Conservation (phyloP, 2,113 vertebrate species). For the Zingel zingel region DNA sequence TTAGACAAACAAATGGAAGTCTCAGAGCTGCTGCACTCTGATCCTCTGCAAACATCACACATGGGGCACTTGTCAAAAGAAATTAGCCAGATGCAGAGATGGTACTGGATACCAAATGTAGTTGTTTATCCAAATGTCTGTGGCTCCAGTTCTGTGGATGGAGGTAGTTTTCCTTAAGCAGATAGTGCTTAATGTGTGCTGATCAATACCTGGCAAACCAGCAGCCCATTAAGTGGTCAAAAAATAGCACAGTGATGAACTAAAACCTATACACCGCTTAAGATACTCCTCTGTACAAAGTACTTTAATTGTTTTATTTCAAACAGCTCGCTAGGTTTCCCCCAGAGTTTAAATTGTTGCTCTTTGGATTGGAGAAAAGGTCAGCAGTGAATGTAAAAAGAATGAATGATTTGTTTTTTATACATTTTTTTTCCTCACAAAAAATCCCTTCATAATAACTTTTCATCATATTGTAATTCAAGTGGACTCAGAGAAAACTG, state of each 20-base stretch:
- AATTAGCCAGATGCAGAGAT: slow-evolving; percentile 22
- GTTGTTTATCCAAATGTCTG: slow-evolving; percentile 64
- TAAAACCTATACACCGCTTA: slow-evolving; percentile 11
- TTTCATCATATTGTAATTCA: too few species aligned
- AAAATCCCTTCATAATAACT: too few species aligned
- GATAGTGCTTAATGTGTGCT: slow-evolving; percentile 56
- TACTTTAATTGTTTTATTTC: background rate
- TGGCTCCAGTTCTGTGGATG: slow-evolving; percentile 26
- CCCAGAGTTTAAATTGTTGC: too few species aligned
- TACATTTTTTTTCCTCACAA: background rate
- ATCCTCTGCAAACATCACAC: background rate
- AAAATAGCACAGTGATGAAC: slow-evolving; percentile 35
- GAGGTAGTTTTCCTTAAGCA: slow-evolving; percentile 51
- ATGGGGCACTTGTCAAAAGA: slow-evolving; percentile 8
- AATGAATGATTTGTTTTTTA: background rate
- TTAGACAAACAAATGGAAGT: slow-evolving; percentile 7
- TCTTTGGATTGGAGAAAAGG: background rate
- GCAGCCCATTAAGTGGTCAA: slow-evolving; percentile 17
- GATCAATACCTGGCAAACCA: slow-evolving; percentile 67
- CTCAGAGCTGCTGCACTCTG: background rate
- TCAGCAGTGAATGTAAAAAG: background rate
- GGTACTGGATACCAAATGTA: slow-evolving; percentile 17
- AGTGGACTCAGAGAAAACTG: too few species aligned
- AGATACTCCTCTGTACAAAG: slow-evolving; percentile 22
- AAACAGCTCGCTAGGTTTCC: background rate